phyloP scores from a whole-genome alignment of 2,888 invertebrate genomes.

The Cerceris rybyensis region DNA sequence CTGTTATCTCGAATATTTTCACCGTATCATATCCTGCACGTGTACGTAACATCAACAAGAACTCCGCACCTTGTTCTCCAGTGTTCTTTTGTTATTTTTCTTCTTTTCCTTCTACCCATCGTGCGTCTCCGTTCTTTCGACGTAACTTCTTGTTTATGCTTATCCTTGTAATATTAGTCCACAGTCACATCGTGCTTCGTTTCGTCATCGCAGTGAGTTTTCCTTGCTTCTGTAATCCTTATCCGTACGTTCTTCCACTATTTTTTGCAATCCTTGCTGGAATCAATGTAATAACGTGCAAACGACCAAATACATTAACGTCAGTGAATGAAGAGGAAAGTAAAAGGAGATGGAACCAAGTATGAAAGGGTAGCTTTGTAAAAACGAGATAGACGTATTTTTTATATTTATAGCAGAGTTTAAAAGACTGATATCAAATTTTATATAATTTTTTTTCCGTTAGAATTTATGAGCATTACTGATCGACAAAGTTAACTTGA shows the following conservation, averaged over 20 bases:
- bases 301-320: background rate
- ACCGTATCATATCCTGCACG: too few relatives aligned
- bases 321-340: too few relatives aligned
- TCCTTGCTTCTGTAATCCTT: slow-evolving; percentile 17
- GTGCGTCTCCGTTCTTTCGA: background rate
- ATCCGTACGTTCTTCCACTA: slow-evolving; percentile 14
- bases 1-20: too few relatives aligned
- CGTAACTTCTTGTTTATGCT: slow-evolving; percentile 1
- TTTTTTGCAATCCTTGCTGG: slow-evolving; percentile 6
- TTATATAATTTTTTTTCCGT: too few relatives aligned
- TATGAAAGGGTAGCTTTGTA: too few relatives aligned
- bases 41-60: too few relatives aligned
- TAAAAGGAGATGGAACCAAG: too few relatives aligned
- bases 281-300: slow-evolving; percentile 17
- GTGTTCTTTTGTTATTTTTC: background rate
- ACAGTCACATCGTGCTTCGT: background rate
- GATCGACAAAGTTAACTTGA: too few relatives aligned
- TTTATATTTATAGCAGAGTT: too few relatives aligned
- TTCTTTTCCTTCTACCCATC: background rate
- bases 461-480: too few relatives aligned
- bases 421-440: too few relatives aligned
- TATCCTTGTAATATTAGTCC: slow-evolving; percentile 9
- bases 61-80: background rate
- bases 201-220: background rate
- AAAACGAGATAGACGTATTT: too few relatives aligned